A percentile compares a stretch with the other conserved stretches of the same genome.
Evolutionary conservation across 2,797 vertebrate species (phyloP).

Genomic region (Tarsius wallacei): DNA sequence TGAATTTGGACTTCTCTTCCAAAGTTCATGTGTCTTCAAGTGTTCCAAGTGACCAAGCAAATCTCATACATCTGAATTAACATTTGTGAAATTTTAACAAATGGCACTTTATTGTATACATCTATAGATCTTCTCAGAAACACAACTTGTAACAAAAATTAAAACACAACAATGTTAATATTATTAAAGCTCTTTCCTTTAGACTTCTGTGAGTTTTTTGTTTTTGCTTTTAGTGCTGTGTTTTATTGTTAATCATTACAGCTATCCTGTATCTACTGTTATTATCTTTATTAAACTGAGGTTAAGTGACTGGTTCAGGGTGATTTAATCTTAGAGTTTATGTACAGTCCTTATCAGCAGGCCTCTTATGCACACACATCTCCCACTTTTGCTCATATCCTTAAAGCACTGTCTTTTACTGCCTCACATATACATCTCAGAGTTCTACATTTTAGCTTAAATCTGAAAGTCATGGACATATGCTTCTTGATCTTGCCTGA

Average conservation of each 20-base stretch:
- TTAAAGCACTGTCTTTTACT: neutral
- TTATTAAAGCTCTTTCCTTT: neutral
- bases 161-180: neutral
- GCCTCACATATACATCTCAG: neutral
- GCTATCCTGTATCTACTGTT: neutral
- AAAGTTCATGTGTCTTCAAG: neutral
- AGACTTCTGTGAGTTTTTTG: neutral
- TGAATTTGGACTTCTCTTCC: neutral
- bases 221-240: neutral
- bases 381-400: neutral
- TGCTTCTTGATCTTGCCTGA: neutral
- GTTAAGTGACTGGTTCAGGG: neutral
- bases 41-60: neutral
- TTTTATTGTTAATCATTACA: neutral
- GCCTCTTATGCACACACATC: neutral
- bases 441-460: conserved; percentile 20
- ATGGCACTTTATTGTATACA: neutral
- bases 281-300: neutral
- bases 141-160: neutral
- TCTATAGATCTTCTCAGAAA: neutral
- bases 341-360: neutral
- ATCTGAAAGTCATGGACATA: neutral
- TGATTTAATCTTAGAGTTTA: neutral
- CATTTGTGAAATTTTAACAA: neutral
- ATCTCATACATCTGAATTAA: neutral